Base-by-base conservation (phyloP, 2,113 vertebrate species). In the Muntiacus reevesi region DNA sequence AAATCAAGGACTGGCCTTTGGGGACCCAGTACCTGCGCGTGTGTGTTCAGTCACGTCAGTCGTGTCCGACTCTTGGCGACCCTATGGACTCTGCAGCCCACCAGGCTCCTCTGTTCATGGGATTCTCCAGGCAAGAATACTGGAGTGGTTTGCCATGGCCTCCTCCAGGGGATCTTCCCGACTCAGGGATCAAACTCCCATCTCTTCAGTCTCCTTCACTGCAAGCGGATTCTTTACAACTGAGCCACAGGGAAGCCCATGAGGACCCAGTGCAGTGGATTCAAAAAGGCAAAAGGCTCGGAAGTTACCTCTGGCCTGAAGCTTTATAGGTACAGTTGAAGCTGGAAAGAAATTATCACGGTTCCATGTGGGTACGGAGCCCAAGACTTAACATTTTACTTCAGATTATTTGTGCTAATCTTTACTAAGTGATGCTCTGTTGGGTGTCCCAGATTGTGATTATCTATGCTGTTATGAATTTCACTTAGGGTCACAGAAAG, bases 391-490 rank as follows among this genome's bases (percentile, higher is more conserved):
- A 59, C n/a, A 25, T 28, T n/a, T 74, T 79, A 40, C 57, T 85
- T 87, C 40, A 67, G 7, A 40, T 84, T 74, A 30, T 83, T 67
- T 47, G 62, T 64, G 50, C 14, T 89, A 3, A 47, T 81, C 21
- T 90, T 76, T 40, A 89, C 52, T 17, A 50, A 43, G 57, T 19
- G 15, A 59, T 15, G 79, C 79, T 60, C 15, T 14, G 0, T 30
- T 89, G 83, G 17, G 9, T 28, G 4, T 76, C 33, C 54, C 28
- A 40, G 74, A 50, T 52, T 33, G 59, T 57, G 27, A 64, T 7
- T 12, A 45, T 55, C 94, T 81, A 3, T 30, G 86, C 95, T 62
- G 36, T 87, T 94, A 50, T 84, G 45, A 96, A 93, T 5, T 40
- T 40, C 43, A 47, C 30, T 89, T 78, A 87, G 45, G 55, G 25